Conservation (phyloP, 2,888 invertebrate species). For the Alsophila aescularia region DNA sequence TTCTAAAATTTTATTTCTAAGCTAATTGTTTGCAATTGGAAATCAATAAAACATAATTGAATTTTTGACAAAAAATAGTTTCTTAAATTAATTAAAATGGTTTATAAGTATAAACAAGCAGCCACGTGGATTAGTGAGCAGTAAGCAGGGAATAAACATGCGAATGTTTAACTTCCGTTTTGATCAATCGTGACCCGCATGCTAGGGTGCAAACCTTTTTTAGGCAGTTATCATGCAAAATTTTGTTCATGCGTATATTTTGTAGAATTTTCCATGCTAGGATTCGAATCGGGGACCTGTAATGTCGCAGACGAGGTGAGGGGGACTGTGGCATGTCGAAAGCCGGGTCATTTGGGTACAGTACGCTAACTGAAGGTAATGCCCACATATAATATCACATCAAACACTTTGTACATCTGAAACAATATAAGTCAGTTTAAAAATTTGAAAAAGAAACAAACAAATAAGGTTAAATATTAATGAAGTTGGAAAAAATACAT, state of each 20-base stretch:
- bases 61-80: not conserved
- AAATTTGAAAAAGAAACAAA: conserved; percentile 8
- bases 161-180: not conserved
- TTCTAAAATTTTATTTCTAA: not conserved
- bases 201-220: conserved; percentile 2
- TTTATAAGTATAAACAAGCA: not conserved
- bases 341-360: conserved; percentile 86
- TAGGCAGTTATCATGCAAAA: conserved; percentile 4
- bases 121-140: not conserved
- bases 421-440: conserved; percentile 65
- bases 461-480: too few relatives aligned
- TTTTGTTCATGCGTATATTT: conserved; percentile 18
- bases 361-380: conserved; percentile 74
- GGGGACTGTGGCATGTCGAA: conserved; percentile 88
- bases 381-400: conserved; percentile 80
- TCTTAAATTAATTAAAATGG: not conserved
- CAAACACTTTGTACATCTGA: conserved; percentile 83
- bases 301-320: conserved; percentile 90
- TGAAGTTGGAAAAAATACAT: too few relatives aligned
- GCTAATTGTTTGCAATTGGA: not conserved
- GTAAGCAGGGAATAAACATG: not conserved
- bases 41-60: not conserved
- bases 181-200: not conserved
- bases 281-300: conserved; percentile 86
- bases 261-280: conserved; percentile 63